Evolutionary conservation across 2,888 invertebrate species (phyloP), one percentile per base, ranked within the genome.

Genomic region (Athrips mouffetella): DNA sequence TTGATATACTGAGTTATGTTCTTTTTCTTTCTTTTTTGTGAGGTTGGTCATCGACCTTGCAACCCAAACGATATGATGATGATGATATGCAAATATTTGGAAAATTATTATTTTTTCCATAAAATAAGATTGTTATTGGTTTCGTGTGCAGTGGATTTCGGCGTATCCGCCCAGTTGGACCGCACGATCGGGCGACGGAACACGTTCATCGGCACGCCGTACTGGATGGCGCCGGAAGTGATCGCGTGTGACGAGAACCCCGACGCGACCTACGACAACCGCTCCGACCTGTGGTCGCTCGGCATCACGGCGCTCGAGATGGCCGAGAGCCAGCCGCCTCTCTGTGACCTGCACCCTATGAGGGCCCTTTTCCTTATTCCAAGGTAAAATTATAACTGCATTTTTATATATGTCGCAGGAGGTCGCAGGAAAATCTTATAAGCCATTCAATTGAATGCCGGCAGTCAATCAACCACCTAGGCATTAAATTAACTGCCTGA

Each of bases 211-310:
- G 99, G 99, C 59, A 97, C 97, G 13, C 97, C 97, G 6, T 97
- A 97, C 79, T 97, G 97, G 97, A 99, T 99, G 99, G 98, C 98
- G 31, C 99, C 98, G 2, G 99, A 99, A 90, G 99, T 99, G 41
- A 99, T 99, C 73, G 99, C 99, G 49, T 99, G 99, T 86, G 99
- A 99, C 88, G 99, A 99, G 87, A 99, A 99, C 89, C 98, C 98
- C 41, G 99, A 99, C 78, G 99, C 99, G 51, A 99, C 99, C 15
- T 99, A 99, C 76, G 99, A 99, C 89, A 98, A 98, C 90, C 93
- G 96, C 68, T 96, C 95, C 66, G 96, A 96, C 85, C 90, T 96
- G 54, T 96, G 96, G 96, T 96, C 95, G 41, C 90, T 96, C 60
- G 96, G 99, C 70, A 99, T 99, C 73, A 99, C 99, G 50, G 98